These are phyloP conservation scores for Lamellibrachia columna DNA, from an alignment of 2,888 invertebrate genomes.

Conservation along the genomic window DNA sequence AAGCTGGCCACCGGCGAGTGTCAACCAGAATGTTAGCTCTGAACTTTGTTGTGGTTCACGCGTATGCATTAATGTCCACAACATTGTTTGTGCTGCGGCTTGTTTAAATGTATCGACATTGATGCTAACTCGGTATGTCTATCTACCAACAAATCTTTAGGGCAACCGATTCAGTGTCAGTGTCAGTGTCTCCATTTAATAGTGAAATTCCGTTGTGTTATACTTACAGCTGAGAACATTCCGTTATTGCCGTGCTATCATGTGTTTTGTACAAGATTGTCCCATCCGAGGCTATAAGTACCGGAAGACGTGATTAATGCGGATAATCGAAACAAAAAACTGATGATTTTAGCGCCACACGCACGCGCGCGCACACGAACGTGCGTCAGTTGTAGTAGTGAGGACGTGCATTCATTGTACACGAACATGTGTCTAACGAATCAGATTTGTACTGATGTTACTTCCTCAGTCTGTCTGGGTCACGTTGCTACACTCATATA, in stretches of 20 bases:
- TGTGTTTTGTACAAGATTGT: not conserved
- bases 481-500: no score
- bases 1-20: not conserved
- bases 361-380: not conserved
- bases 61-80: not conserved
- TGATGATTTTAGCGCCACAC: not conserved
- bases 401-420: not conserved
- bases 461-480: no score
- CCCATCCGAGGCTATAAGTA: not conserved
- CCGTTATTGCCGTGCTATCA: not conserved
- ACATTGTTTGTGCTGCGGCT: not conserved
- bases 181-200: not conserved
- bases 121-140: not conserved
- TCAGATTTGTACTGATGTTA: no score
- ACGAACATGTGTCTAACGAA: no score
- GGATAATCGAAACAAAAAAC: not conserved
- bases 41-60: not conserved
- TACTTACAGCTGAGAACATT: not conserved
- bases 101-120: not conserved
- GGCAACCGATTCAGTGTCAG: not conserved
- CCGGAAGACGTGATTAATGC: not conserved
- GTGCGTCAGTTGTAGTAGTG: not conserved
- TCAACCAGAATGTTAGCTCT: constrained; percentile 6
- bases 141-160: not conserved
- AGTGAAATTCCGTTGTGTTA: not conserved